A percentile compares a stretch with the other conserved stretches of the same genome.
phyloP scores from a whole-genome alignment of 37 sponge, comb jelly and placozoan genomes.

The Halichondria panicea region DNA sequence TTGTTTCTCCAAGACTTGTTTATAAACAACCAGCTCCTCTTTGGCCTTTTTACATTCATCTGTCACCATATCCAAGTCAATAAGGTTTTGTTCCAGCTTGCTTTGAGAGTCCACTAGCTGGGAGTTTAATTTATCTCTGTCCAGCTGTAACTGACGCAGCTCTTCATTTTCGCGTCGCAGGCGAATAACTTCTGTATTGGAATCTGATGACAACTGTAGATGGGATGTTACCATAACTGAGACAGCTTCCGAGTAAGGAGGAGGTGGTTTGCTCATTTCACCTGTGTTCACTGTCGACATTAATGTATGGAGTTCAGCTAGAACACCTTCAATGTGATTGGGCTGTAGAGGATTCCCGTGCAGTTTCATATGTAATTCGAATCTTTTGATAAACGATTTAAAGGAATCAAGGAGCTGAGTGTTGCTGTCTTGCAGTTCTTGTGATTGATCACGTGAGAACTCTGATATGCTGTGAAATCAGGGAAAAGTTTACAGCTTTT shows the following conservation, averaged over 20 bases:
- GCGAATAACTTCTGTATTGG: slow-evolving; percentile 21
- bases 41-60: slow-evolving; percentile 33
- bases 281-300: too few relatives aligned
- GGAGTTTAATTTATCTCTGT: not conserved
- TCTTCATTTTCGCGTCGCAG: slow-evolving; percentile 26
- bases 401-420: slow-evolving; percentile 9
- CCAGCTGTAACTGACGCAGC: slow-evolving; percentile 18
- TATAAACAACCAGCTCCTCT: slow-evolving; percentile 41
- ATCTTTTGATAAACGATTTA: slow-evolving; percentile 12
- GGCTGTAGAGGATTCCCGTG: slow-evolving; percentile 10
- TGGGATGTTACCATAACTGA: too few relatives aligned
- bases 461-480: too few relatives aligned
- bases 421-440: too few relatives aligned
- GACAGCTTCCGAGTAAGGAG: too few relatives aligned
- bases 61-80: slow-evolving; percentile 14
- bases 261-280: too few relatives aligned
- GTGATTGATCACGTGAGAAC: too few relatives aligned
- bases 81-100: slow-evolving; percentile 5
- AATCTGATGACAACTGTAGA: too few relatives aligned
- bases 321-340: slow-evolving; percentile 10
- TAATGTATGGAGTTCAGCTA: slow-evolving; percentile 28
- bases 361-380: slow-evolving; percentile 19
- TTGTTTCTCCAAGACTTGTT: slow-evolving; percentile 50
- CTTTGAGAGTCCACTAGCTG: slow-evolving; percentile 19
- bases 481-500: too few relatives aligned